Conservation (phyloP, 2,797 vertebrate species). For the Sebastes ruberrimus region DNA sequence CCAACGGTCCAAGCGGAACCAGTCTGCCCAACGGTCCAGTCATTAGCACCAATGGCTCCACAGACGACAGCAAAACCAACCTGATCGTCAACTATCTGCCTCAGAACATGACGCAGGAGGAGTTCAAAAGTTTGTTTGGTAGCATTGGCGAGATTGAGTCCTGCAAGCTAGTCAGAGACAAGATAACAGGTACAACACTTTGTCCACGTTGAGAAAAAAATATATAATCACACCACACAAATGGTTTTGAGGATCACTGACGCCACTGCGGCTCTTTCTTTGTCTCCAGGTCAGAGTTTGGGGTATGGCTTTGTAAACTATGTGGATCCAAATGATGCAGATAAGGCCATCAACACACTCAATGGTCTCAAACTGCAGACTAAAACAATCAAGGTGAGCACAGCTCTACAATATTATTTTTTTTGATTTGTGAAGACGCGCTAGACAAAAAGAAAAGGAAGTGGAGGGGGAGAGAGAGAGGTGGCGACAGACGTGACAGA, state of each 20-base stretch:
- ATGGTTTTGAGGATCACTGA: conserved; percentile 1
- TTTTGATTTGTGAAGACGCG: conserved; percentile 16
- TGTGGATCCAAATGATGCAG: conserved; percentile 95
- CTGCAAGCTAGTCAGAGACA: conserved; percentile 96
- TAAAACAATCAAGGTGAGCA: conserved; percentile 97
- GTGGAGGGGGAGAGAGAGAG: conserved; percentile 45
- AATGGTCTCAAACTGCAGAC: conserved; percentile 98
- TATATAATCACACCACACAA: too few relatives aligned
- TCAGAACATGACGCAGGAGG: conserved; percentile 98
- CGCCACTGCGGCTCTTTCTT: conserved; percentile 1
- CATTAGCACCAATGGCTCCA: conserved; percentile 88
- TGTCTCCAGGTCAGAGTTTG: conserved; percentile 91
- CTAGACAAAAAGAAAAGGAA: conserved; percentile 57
- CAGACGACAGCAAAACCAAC: conserved; percentile 98
- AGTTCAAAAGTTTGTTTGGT: conserved; percentile 96
- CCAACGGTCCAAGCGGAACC: conserved; percentile 91
- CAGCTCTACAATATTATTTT: background rate
- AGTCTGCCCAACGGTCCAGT: conserved; percentile 91
- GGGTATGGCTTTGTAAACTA: conserved; percentile 98
- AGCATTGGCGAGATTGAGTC: conserved; percentile 97
- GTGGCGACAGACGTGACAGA: conserved; percentile 74
- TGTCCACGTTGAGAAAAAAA: background rate
- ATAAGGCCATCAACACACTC: conserved; percentile 97
- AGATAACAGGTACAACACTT: conserved; percentile 89
- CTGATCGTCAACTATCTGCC: conserved; percentile 98